Base-by-base conservation (phyloP, 2,797 vertebrate species). In the Rhinichthys osculus region DNA sequence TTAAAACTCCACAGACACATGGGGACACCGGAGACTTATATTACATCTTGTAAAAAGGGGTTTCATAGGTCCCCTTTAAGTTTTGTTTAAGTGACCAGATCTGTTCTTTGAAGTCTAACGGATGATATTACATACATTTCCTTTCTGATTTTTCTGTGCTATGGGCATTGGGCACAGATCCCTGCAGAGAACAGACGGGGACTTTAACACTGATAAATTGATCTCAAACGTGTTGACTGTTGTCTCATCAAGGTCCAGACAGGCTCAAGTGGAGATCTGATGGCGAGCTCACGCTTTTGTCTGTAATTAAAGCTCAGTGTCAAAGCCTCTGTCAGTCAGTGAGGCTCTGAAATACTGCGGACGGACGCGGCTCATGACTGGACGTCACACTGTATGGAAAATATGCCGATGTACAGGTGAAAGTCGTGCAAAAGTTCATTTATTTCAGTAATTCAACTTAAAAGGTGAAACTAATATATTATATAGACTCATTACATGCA, bases 151-250 rank as follows among this genome's bases (percentile, higher is more conserved):
- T 64, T 10, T 50, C 71, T 83, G 19, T 83, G 14, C 23, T 30
- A 1, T 64, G n/a, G 27, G 1, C 2, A 1, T 40, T 70, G n/a
- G 30, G 3, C 1, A 2, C 50, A 76, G 64, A 74, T 17, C 14
- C 14, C 33, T 52, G 35, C 81, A 11, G 35, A 50, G 57, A 72
- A 66, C 82, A 84, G 72, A 82, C 13, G 73, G 82, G 30, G 72
- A 73, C 67, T 81, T 86, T 86, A 77, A 54, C 52, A 76, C 59
- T 50, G 66, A 67, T 62, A 77, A 17, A 88, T 81, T 47, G 81
- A 84, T 86, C 78, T 38, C 72, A 67, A 64, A 47, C 35, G 44
- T 69, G 78, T 74, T 81, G 71, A 81, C n/a, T 52, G 23, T 67
- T 64, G 47, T 70, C 50, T 35, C 77, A 50, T 76, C 69, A 76